Conservation (phyloP, 1,140 invertebrate genomes). For the Paraescarpia echinospica region DNA sequence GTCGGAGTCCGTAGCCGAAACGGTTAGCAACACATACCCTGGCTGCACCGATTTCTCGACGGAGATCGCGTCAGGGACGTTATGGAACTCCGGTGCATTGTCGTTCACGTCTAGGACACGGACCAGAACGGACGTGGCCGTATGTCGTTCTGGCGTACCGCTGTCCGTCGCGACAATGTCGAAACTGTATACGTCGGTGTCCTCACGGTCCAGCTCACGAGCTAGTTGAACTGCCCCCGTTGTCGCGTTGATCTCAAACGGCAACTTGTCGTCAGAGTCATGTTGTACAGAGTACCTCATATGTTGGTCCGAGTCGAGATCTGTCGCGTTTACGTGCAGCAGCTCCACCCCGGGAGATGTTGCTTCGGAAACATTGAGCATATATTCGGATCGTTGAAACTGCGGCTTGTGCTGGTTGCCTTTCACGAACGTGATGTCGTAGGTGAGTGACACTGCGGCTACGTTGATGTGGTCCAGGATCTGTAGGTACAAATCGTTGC, state of each 20-base stretch:
- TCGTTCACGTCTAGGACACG: conserved; percentile 93
- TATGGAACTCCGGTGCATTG: conserved; percentile 62
- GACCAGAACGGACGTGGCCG: conserved; percentile 87
- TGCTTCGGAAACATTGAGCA: conserved; percentile 39
- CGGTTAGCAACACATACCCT: conserved; percentile 28
- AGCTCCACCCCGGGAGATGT: conserved; percentile 39
- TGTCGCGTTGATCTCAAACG: conserved; percentile 75
- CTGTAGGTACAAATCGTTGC: conserved; percentile 20
- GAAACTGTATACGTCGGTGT: conserved; percentile 73
- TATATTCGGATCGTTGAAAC: conserved; percentile 29
- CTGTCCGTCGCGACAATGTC: conserved; percentile 90
- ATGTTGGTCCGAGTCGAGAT: conserved; percentile 44
- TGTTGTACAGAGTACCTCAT: conserved; percentile 36
- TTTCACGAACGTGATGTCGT: background rate
- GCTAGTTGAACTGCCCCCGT: conserved; percentile 86
- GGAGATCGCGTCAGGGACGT: conserved; percentile 32
- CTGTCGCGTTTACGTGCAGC: conserved; percentile 42
- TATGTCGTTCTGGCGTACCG: conserved; percentile 84
- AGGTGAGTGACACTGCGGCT: background rate
- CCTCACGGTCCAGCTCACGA: conserved; percentile 87
- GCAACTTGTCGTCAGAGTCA: conserved; percentile 30
- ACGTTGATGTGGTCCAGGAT: conserved; percentile 15
- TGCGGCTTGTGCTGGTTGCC: background rate
- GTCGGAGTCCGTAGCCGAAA: conserved; percentile 30
- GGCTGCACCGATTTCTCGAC: conserved; percentile 33